Percentiles rank a stretch among this genome's conserved stretches.
phyloP scores from a whole-genome alignment of 2,888 invertebrate genomes.

The Acrobasis consociella region DNA sequence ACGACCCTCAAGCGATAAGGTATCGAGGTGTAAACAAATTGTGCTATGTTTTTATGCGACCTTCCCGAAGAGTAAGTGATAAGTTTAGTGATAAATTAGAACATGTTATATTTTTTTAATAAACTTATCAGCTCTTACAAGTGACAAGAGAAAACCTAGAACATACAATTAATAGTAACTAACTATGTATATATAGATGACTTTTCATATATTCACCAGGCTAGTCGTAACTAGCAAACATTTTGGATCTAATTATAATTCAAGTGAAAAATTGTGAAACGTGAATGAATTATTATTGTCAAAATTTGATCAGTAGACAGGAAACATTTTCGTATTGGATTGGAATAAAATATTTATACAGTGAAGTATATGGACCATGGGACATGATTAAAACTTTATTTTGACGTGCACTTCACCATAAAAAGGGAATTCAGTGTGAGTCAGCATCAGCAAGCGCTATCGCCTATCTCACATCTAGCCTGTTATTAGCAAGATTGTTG shows the following conservation, averaged over 20 bases:
- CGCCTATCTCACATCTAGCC: constrained; percentile 29
- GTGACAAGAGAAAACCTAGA: not conserved
- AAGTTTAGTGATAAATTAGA: not conserved
- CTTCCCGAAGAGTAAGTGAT: constrained; percentile 2
- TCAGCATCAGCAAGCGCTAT: constrained; percentile 29
- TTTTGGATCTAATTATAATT: too few relatives aligned
- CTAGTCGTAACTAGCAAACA: too few relatives aligned
- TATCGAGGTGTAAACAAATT: constrained; percentile 17
- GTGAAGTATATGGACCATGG: too few relatives aligned
- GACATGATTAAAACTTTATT: not conserved
- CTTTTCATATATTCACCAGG: too few relatives aligned
- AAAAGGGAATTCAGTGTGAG: not conserved
- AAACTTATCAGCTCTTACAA: constrained; percentile 4
- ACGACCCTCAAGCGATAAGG: constrained; percentile 12
- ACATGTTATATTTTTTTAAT: constrained; percentile 23
- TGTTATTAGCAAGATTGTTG: constrained; percentile 39
- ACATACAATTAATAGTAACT: not conserved
- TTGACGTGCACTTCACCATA: not conserved
- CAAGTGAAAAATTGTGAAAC: too few relatives aligned
- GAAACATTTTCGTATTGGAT: too few relatives aligned
- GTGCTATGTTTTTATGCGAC: constrained; percentile 23
- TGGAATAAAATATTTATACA: not conserved
- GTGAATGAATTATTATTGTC: too few relatives aligned
- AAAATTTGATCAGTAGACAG: too few relatives aligned
- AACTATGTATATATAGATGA: too few relatives aligned